A percentile compares a stretch with the other conserved stretches of the same genome.
Evolutionary conservation across 1,140 invertebrate species (phyloP).

Genomic region (Oncopodura yosiiana): DNA sequence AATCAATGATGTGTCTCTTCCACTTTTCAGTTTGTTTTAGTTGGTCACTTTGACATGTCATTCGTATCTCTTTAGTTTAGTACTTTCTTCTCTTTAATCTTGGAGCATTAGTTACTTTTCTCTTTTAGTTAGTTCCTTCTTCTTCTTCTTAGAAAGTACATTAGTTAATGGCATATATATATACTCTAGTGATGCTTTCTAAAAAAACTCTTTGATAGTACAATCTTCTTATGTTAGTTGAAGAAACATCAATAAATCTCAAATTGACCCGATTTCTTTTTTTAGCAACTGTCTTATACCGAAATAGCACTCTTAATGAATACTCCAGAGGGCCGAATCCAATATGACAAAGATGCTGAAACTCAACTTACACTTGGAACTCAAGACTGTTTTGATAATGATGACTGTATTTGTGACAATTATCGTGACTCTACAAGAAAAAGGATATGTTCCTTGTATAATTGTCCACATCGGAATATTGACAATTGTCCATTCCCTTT

Average conservation of each 20-base stretch:
- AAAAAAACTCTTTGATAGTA: too few species aligned
- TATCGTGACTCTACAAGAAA: slow-evolving; percentile 9
- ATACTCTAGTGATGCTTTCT: too few species aligned
- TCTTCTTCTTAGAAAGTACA: too few species aligned
- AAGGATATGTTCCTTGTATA: slow-evolving; percentile 22
- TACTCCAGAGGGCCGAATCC: slow-evolving; percentile 19
- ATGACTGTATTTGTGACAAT: slow-evolving; percentile 27
- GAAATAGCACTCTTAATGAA: slow-evolving; percentile 25
- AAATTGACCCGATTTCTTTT: background rate
- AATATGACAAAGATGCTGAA: slow-evolving; percentile 23
- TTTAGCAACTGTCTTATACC: slow-evolving; percentile 23
- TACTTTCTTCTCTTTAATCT: too few species aligned
- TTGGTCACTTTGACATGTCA: too few species aligned
- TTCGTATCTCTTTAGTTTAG: too few species aligned
- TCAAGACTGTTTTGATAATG: slow-evolving; percentile 1
- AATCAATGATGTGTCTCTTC: background rate
- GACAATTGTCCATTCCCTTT: slow-evolving; percentile 22
- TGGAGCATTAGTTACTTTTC: too few species aligned
- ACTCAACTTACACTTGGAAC: slow-evolving; percentile 1
- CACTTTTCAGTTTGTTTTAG: too few species aligned
- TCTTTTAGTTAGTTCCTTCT: too few species aligned
- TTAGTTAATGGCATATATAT: too few species aligned
- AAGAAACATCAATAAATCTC: background rate
- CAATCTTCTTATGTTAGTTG: background rate
- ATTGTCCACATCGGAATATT: background rate